A percentile compares a stretch with the other conserved stretches of the same genome.
Conservation (phyloP, 2,797 vertebrate genomes). For the Gobionotothen gibberifrons region DNA sequence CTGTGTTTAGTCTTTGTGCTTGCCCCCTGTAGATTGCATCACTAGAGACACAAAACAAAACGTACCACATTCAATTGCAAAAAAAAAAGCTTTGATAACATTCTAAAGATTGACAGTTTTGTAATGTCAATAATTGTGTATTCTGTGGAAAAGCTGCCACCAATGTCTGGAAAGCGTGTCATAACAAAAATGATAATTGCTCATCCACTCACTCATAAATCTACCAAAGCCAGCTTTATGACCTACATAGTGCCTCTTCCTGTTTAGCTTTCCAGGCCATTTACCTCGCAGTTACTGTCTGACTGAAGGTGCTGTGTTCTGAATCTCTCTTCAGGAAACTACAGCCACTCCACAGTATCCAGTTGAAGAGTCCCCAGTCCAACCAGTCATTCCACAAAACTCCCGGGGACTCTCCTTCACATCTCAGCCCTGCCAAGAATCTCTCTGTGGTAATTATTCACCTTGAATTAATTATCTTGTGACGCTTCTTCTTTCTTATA, state of each 20-base stretch:
- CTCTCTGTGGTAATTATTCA: constrained; percentile 82
- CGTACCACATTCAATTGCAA: constrained; percentile 8
- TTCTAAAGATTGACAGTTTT: not conserved
- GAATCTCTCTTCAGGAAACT: constrained; percentile 82
- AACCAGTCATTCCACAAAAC: constrained; percentile 82
- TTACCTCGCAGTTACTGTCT: constrained; percentile 42
- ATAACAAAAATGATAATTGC: constrained; percentile 37
- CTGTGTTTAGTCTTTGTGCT: constrained; percentile 62
- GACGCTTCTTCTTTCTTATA: constrained; percentile 17
- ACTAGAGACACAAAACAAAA: constrained; percentile 52
- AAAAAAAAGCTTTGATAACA: constrained; percentile 4
- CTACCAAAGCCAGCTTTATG: constrained; percentile 33
- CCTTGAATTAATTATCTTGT: constrained; percentile 36
- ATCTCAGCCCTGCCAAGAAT: constrained; percentile 85
- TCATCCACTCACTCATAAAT: constrained; percentile 34
- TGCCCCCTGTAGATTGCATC: constrained; percentile 59
- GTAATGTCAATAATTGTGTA: constrained; percentile 24
- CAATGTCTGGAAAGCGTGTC: not conserved
- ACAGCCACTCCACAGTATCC: constrained; percentile 80
- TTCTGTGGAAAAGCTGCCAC: constrained; percentile 29
- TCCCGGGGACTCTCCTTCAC: constrained; percentile 83
- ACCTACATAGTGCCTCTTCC: constrained; percentile 39
- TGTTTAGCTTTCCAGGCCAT: constrained; percentile 54
- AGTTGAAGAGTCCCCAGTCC: constrained; percentile 79
- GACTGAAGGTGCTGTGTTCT: constrained; percentile 63